Conservation (phyloP, 2,113 vertebrate genomes). For the Coracopsis vasa region DNA sequence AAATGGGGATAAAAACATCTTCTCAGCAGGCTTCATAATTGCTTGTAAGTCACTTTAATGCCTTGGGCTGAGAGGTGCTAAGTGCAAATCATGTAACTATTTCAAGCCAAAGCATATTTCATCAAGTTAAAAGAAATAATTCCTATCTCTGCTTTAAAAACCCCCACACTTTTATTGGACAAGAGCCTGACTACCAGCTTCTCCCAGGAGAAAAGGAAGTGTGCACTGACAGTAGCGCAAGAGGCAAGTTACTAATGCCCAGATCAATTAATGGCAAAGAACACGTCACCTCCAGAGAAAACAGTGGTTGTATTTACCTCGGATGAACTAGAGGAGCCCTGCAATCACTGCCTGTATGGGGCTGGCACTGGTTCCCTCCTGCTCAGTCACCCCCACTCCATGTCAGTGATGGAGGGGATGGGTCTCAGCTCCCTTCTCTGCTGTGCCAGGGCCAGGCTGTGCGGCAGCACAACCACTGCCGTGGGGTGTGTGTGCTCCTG, state of each 20-base stretch:
- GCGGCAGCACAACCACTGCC: background rate
- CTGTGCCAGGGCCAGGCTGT: background rate
- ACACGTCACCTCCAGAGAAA: background rate
- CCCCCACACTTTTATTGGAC: background rate
- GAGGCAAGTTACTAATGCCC: background rate
- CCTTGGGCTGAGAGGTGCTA: background rate
- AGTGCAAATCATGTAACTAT: constrained; percentile 4
- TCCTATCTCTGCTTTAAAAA: background rate
- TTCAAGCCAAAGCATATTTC: background rate
- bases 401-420: background rate
- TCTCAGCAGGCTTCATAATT: background rate
- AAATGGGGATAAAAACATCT: background rate
- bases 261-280: background rate
- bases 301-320: background rate
- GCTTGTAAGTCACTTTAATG: background rate
- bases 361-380: background rate
- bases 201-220: background rate
- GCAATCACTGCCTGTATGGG: background rate
- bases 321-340: background rate
- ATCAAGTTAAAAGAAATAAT: background rate
- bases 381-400: rapidly evolving
- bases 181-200: background rate
- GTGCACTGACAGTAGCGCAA: rapidly evolving
- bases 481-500: rapidly evolving
- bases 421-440: rapidly evolving